Evolutionary conservation across 2,888 invertebrate genomes (phyloP), one percentile per base, ranked within the genome.

Genomic region (Leucoptera coffeella): DNA sequence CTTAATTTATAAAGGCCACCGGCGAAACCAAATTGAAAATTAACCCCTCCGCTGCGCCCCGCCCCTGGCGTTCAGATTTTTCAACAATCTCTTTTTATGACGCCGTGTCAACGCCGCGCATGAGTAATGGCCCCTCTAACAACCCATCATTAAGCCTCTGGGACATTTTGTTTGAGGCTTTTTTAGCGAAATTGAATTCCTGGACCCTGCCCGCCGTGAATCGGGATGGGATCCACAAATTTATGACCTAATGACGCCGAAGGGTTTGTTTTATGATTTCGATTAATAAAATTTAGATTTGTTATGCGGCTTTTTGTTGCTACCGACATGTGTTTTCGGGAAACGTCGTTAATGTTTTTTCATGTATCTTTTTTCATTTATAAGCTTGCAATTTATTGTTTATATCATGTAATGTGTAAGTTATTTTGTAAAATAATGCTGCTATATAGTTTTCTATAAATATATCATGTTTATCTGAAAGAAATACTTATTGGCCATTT

Each of bases 21-120:
- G 47, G 54, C 50, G 56, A 50, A 50, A 47, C 44, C 42, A 55
- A 56, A 69, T 67, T 67, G 62, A 65, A 67, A 64, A 64, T 67
- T 64, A 61, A 59, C 62, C 60, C 58, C 17, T 54, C 47, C 55
- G 57, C 52, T 51, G 53, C 50, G 50, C 55, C 60, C 48, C 57
- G 61, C 58, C 54, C 51, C 9, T 52, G 58, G 54, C 51, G 58
- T 42, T 52, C 45, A 40, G 38, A 43, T 39, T 40, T 51, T 51
- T 46, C 40, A 34, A 41, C 36, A 38, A 40, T 46, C 39, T 48
- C 56, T 31, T 58, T 55, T 28, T 30, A 25, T 32, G 50, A 45
- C 39, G 42, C 49, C 61, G 42, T 58, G 65, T 69, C 67, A 64
- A 62, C 67, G 62, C 62, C 43, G 50, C 40, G 53, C 43, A 56